Evolutionary conservation across 1,140 invertebrate species (phyloP).

Genomic region (Aphis gossypii): DNA sequence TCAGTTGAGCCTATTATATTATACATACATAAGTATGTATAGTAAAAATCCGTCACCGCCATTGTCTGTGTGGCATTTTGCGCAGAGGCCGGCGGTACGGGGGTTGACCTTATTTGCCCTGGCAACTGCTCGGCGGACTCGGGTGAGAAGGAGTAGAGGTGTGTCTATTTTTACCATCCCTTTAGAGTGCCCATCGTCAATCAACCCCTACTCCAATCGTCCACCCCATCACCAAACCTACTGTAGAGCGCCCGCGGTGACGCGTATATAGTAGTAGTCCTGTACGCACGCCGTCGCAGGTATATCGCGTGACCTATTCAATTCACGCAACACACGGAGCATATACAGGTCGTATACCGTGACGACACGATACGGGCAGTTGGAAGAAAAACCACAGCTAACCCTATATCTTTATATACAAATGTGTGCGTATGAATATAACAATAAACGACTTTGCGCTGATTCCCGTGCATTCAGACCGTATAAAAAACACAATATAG

Average conservation of each 20-base stretch:
- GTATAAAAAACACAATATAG: background rate
- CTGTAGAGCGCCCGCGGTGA: background rate
- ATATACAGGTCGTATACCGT: background rate
- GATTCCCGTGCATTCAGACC: slow-evolving; percentile 6
- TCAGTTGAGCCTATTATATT: background rate
- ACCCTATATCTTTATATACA: background rate
- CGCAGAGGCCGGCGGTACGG: background rate
- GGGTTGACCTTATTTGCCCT: slow-evolving; percentile 37
- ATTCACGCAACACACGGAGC: background rate
- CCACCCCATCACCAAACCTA: background rate
- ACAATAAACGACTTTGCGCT: slow-evolving; percentile 18
- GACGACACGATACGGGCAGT: background rate
- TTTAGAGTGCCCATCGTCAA: background rate
- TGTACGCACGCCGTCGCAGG: background rate
- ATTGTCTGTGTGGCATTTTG: background rate
- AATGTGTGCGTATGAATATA: background rate
- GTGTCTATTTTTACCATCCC: slow-evolving; percentile 33
- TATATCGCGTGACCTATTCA: slow-evolving; percentile 52
- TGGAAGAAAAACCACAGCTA: background rate
- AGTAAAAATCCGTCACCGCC: background rate
- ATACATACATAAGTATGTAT: background rate
- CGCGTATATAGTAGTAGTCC: background rate
- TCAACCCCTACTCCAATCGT: background rate
- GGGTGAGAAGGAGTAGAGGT: background rate
- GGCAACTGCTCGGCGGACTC: background rate